phyloP scores from a whole-genome alignment of 2,113 vertebrate genomes.

The Gymnocephalus cernua region DNA sequence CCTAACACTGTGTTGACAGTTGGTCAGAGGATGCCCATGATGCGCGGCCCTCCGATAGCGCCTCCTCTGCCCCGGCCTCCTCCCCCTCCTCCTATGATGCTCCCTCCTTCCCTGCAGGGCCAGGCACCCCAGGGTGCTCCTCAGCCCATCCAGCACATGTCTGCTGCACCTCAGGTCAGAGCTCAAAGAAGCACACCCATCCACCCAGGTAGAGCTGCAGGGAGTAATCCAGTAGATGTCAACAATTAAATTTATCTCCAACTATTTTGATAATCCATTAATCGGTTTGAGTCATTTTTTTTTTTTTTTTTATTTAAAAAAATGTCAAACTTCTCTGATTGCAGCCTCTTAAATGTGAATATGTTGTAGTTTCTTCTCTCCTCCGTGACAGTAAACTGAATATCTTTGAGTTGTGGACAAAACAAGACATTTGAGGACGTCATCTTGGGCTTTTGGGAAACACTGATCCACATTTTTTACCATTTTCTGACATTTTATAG shows the following conservation, averaged over 20 bases:
- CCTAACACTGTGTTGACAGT: constrained; percentile 52
- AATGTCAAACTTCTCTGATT: too few relatives aligned
- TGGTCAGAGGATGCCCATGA: constrained; percentile 81
- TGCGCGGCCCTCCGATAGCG: constrained; percentile 86
- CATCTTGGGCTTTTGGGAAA: too few relatives aligned
- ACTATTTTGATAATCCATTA: too few relatives aligned
- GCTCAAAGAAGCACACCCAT: neutral
- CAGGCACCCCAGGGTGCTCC: constrained; percentile 55
- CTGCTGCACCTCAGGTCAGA: constrained; percentile 71
- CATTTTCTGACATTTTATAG: too few relatives aligned
- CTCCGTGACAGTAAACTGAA: too few relatives aligned
- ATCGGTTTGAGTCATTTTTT: too few relatives aligned
- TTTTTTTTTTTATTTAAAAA: too few relatives aligned
- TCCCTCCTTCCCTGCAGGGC: constrained; percentile 86
- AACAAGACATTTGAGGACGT: too few relatives aligned
- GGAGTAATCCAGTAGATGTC: neutral
- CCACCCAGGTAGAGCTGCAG: neutral
- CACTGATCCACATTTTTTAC: too few relatives aligned
- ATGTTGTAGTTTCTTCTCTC: too few relatives aligned
- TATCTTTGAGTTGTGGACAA: too few relatives aligned
- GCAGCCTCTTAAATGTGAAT: too few relatives aligned
- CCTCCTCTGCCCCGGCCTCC: constrained; percentile 89
- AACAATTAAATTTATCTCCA: neutral
- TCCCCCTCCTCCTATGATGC: constrained; percentile 90
- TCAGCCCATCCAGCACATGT: constrained; percentile 73